phyloP scores from a whole-genome alignment of 2,113 vertebrate species.

The Hypanus sabinus region DNA sequence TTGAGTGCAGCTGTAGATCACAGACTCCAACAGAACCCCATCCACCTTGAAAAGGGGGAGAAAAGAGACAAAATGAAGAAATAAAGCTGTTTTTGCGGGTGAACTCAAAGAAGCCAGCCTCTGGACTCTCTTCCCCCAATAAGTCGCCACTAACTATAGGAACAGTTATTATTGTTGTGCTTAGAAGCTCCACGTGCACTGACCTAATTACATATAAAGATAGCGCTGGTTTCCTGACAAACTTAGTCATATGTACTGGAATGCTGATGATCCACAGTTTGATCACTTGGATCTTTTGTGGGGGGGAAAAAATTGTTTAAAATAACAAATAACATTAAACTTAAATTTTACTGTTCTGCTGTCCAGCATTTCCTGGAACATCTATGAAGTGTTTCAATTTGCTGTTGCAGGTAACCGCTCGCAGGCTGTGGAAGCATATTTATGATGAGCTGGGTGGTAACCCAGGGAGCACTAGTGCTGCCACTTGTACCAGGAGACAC shows the following conservation, averaged over 20 bases:
- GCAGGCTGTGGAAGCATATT: slow-evolving; percentile 65
- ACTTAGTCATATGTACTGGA: background rate
- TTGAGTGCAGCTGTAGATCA: too few relatives aligned
- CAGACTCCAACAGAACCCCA: too few relatives aligned
- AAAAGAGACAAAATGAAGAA: too few relatives aligned
- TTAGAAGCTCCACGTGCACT: too few relatives aligned
- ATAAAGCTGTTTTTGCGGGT: too few relatives aligned
- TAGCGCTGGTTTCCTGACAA: background rate
- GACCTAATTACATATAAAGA: background rate
- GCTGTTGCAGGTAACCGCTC: slow-evolving; percentile 55
- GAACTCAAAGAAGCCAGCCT: too few relatives aligned
- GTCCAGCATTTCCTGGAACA: background rate
- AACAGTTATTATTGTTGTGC: background rate
- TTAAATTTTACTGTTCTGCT: background rate
- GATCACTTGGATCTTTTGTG: background rate
- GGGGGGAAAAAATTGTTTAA: background rate
- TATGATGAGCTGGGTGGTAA: slow-evolving; percentile 70
- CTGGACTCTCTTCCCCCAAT: background rate
- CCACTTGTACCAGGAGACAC: slow-evolving; percentile 69
- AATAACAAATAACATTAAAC: too few relatives aligned
- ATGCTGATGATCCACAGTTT: background rate
- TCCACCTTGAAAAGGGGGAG: too few relatives aligned
- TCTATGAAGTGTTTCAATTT: background rate
- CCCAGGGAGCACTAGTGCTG: slow-evolving; percentile 68
- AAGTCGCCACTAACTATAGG: background rate